Evolutionary conservation across 2,113 vertebrate species (phyloP).

Genomic region (Embiotoca jacksoni): DNA sequence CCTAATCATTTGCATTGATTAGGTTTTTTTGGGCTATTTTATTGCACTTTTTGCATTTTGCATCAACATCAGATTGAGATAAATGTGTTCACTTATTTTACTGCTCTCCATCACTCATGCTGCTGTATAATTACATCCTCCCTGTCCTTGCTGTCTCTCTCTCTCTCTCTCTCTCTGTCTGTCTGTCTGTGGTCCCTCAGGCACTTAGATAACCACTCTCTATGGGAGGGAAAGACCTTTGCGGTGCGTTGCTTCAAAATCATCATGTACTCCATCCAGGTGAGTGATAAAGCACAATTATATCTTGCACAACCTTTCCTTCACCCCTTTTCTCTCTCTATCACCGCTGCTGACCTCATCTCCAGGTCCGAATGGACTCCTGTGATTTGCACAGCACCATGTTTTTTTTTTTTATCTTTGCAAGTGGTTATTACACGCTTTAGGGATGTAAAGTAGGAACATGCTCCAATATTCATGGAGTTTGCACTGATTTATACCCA

Average conservation of each 20-base stretch:
- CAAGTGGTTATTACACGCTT: neutral
- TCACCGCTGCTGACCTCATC: neutral
- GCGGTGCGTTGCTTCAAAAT: conserved; percentile 97
- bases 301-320: neutral
- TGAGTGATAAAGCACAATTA: conserved; percentile 58
- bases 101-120: conserved; percentile 24
- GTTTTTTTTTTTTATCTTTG: conserved; percentile 11
- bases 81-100: neutral
- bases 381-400: neutral
- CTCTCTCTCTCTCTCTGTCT: too few species aligned
- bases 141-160: conserved; percentile 15
- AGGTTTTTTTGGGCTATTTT: neutral
- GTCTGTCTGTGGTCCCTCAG: conserved; percentile 74
- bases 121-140: conserved; percentile 37
- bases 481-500: neutral
- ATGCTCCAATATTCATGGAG: neutral
- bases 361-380: neutral
- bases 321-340: neutral
- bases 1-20: neutral
- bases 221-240: conserved; percentile 96
- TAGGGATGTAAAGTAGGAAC: neutral
- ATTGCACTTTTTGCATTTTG: neutral
- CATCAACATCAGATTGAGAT: neutral
- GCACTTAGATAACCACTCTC: conserved; percentile 95
- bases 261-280: conserved; percentile 99